Percentiles rank a stretch among this genome's conserved stretches.
Conservation (phyloP, 2,797 vertebrate species). For the Sphaeramia orbicularis region DNA sequence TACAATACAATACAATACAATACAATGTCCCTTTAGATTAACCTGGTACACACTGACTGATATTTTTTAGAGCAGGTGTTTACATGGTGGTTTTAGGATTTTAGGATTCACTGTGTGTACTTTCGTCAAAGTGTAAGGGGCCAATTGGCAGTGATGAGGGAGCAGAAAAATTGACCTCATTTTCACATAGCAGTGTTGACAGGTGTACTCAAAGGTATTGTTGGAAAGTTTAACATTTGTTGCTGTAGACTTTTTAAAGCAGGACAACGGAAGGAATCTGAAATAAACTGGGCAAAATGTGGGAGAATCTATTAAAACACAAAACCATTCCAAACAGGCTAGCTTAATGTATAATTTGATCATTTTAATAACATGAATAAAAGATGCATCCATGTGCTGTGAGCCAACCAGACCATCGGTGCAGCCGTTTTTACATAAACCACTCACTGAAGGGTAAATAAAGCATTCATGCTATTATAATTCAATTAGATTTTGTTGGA, state of each 20-base stretch:
- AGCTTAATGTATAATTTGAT: neutral
- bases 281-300: neutral
- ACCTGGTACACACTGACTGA: too few species aligned
- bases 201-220: neutral
- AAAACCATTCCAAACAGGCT: neutral
- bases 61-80: too few species aligned
- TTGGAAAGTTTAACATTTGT: slow-evolving; percentile 3
- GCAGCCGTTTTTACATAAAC: neutral
- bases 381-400: neutral
- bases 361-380: neutral
- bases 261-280: too few species aligned
- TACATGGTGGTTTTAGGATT: too few species aligned
- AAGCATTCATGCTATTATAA: slow-evolving; percentile 22
- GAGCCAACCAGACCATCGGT: neutral
- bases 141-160: too few species aligned
- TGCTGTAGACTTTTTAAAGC: too few species aligned
- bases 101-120: too few species aligned
- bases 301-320: neutral
- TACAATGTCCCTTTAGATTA: too few species aligned
- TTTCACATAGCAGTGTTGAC: too few species aligned
- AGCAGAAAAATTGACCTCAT: too few species aligned
- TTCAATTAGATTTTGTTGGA: slow-evolving; percentile 26
- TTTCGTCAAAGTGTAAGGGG: too few species aligned
- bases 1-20: too few species aligned
- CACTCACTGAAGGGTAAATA: slow-evolving; percentile 1